Conservation (phyloP, 30 jellyfish, hydroid and myxozoan species). For the Aurelia aurita complex sp. Pacific region DNA sequence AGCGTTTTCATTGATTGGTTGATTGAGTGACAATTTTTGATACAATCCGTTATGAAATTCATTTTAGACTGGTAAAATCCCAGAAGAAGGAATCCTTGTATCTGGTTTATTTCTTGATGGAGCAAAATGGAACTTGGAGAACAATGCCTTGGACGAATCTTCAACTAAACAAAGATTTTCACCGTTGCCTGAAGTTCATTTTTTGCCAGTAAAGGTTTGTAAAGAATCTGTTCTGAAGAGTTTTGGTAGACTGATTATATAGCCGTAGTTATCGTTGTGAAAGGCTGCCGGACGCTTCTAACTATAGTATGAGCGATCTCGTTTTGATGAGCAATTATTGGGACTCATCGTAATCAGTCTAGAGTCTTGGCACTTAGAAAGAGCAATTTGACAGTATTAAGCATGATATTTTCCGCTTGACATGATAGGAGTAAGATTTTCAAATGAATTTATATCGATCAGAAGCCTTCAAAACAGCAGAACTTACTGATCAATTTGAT, state of each 20-base stretch:
- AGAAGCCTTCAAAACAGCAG: no score
- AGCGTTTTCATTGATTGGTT: no score
- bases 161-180: conserved; percentile 42
- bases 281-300: no score
- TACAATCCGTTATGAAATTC: neutral
- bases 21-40: no score
- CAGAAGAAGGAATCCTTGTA: conserved; percentile 51
- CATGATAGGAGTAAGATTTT: neutral
- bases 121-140: conserved; percentile 62
- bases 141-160: conserved; percentile 29
- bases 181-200: conserved; percentile 67
- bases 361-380: neutral
- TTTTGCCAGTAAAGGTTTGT: conserved; percentile 65
- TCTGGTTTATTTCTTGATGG: conserved; percentile 80
- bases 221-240: neutral
- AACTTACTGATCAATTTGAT: no score
- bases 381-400: neutral
- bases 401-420: neutral
- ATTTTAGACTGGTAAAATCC: conserved; percentile 17
- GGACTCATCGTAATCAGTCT: no score
- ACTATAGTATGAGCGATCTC: no score
- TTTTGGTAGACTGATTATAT: no score
- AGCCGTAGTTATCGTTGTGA: no score
- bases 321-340: no score
- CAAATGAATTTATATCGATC: no score